Evolutionary conservation across 2,113 vertebrate species (phyloP), one percentile per base, ranked within the genome.

Genomic region (Cacatua alba): DNA sequence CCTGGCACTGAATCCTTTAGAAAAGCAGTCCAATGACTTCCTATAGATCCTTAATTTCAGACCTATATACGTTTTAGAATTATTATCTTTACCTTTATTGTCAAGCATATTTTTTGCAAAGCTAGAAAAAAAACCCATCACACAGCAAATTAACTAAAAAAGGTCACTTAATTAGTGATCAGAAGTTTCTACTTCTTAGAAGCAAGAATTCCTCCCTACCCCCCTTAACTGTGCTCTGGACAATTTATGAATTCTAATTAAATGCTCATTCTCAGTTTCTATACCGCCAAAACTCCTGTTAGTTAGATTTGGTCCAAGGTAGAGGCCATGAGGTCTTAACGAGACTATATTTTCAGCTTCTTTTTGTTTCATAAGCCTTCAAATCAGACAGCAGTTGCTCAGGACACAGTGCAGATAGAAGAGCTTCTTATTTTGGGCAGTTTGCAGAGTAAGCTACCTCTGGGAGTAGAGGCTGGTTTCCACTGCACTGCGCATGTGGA

Each of bases 51-150:
- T 71, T 12, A n/a, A 19, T 63, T 84, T 93, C 29, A 91, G 33
- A 83, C 2, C 18, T 20, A 5, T 26, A 70, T 31, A 7, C 2
- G 1, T 68, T 75, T 86, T 33, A n/a, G 55, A 89, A 84, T 89
- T 29, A 59, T 46, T 60, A 39, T 39, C 16, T 17, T 2, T 12
- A 35, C 0, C 0, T 65, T 71, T 80, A 31, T 65, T 5, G 1
- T 65, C 57, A 78, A 74, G 9, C 6, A 12, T 31, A 49, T 29
- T 95, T 88, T 88, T 81, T 88, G 8, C 8, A 25, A 82, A 90
- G 23, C 31, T 24, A 41, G 17, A 62, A 53, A 90, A 77, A 28
- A 63, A 2, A 6, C 1, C 1, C 60, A 82, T 83, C 28, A 35
- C 9, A 37, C 2, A 64, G 39, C 4, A 69, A 57, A 59, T 77